phyloP scores from a whole-genome alignment of 1,140 invertebrate species.

The Notospermus geniculatus region DNA sequence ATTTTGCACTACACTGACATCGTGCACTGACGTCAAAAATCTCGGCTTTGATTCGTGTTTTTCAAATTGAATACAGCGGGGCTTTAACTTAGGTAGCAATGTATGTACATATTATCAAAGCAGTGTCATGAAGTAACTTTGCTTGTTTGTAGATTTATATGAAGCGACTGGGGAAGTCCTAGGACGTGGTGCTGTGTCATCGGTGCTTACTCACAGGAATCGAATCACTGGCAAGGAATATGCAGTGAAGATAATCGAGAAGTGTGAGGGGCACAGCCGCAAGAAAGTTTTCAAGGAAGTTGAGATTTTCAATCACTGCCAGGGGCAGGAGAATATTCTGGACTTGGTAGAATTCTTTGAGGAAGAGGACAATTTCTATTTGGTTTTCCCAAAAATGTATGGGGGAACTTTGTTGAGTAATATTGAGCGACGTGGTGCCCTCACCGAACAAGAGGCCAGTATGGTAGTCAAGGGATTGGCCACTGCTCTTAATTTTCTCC shows the following conservation, averaged over 20 bases:
- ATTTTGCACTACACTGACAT: too few species aligned
- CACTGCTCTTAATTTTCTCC: conserved; percentile 88
- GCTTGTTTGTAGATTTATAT: conserved; percentile 79
- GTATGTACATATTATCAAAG: too few species aligned
- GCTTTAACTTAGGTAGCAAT: too few species aligned
- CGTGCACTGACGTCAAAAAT: too few species aligned
- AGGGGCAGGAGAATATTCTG: conserved; percentile 94
- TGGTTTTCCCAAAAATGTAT: conserved; percentile 96
- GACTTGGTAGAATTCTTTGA: conserved; percentile 97
- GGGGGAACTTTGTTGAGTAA: conserved; percentile 81
- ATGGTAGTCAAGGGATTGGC: conserved; percentile 91
- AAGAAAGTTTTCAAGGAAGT: conserved; percentile 95
- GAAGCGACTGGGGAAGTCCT: conserved; percentile 90
- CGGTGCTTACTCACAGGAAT: conserved; percentile 89
- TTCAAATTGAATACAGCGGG: too few species aligned
- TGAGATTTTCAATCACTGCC: conserved; percentile 97
- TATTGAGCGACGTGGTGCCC: conserved; percentile 88
- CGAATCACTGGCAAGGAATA: conserved; percentile 88
- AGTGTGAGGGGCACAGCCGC: conserved; percentile 87
- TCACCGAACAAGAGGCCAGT: conserved; percentile 92
- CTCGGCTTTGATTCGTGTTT: too few species aligned
- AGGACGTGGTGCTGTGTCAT: conserved; percentile 94
- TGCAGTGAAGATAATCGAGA: conserved; percentile 94
- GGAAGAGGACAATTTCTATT: conserved; percentile 90
- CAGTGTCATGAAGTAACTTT: background rate